These are phyloP conservation scores for Cotesia chilonis DNA, from an alignment of 1,140 invertebrate species.

Conservation along the genomic window DNA sequence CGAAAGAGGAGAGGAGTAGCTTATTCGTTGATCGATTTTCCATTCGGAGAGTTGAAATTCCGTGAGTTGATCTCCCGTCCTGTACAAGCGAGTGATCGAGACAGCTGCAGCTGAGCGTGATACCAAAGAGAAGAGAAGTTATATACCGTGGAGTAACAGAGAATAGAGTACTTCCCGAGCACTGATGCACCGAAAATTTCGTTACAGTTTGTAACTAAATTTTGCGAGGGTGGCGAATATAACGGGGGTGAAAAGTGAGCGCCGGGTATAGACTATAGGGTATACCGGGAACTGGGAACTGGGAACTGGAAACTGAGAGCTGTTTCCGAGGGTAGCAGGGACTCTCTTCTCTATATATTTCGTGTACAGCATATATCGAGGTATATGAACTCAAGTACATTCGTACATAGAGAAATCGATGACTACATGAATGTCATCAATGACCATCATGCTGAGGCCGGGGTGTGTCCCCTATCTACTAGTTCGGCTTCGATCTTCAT, in stretches of 20 bases:
- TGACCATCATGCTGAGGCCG: background rate
- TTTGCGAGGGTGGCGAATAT: constrained; percentile 36
- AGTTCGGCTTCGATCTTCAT: constrained; percentile 5
- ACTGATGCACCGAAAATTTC: constrained; percentile 62
- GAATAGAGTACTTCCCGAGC: constrained; percentile 41
- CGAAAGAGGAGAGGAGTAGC: too few species aligned
- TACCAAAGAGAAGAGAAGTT: background rate
- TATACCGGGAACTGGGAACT: constrained; percentile 36
- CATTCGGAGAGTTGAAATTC: constrained; percentile 37
- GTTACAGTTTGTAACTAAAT: constrained; percentile 65
- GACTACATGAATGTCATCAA: constrained; percentile 18
- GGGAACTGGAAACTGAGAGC: constrained; percentile 22
- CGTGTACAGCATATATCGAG: constrained; percentile 31
- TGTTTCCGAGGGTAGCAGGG: background rate
- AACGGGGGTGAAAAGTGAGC: constrained; percentile 18
- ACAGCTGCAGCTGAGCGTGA: constrained; percentile 24
- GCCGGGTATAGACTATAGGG: constrained; percentile 41
- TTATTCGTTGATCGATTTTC: constrained; percentile 34
- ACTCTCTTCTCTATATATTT: constrained; percentile 48
- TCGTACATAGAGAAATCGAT: constrained; percentile 28
- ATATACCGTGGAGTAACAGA: background rate
- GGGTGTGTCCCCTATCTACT: background rate
- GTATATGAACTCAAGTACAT: constrained; percentile 38
- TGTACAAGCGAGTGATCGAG: too few species aligned
- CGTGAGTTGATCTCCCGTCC: constrained; percentile 3